These are phyloP conservation scores for Passerina amoena DNA, from an alignment of 2,113 vertebrate species.

Conservation along the genomic window DNA sequence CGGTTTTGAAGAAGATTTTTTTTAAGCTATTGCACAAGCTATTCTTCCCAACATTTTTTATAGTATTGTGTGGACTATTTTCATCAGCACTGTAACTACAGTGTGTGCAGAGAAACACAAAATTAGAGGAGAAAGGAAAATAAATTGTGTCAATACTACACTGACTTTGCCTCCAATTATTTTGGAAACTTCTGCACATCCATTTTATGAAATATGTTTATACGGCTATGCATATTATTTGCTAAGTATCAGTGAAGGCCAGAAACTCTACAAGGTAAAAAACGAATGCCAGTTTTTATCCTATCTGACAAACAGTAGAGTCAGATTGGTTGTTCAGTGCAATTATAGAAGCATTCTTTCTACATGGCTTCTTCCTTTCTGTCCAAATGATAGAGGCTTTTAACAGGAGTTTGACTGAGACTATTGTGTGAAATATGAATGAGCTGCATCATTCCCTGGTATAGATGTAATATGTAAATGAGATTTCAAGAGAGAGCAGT, in stretches of 20 bases:
- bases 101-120: background rate
- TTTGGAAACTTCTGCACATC: background rate
- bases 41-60: background rate
- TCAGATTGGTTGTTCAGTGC: background rate
- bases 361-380: background rate
- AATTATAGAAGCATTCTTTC: background rate
- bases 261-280: background rate
- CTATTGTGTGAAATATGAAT: background rate
- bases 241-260: background rate
- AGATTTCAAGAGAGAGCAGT: background rate
- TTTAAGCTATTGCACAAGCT: background rate
- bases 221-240: background rate
- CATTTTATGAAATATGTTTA: background rate
- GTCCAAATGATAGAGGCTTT: background rate
- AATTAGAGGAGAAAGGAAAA: background rate
- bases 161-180: background rate
- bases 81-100: background rate
- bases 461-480: background rate
- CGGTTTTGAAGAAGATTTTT: background rate
- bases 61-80: background rate
- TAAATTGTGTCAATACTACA: background rate
- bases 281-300: background rate
- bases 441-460: background rate
- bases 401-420: background rate
- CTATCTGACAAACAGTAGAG: background rate